phyloP scores from a whole-genome alignment of 2,888 invertebrate genomes.

The Nephrotoma flavescens region DNA sequence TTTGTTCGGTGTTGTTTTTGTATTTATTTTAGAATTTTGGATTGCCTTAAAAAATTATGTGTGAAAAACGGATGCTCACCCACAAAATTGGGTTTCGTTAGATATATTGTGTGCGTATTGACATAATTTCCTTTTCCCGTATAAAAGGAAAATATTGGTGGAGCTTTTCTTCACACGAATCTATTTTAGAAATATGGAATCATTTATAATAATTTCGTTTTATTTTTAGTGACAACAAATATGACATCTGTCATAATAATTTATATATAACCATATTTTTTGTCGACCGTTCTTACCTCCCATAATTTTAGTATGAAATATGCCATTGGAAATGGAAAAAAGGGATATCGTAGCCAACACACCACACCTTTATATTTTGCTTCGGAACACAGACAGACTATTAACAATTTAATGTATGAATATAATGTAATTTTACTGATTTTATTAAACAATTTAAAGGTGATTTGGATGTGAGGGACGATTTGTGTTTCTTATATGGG shows the following conservation, averaged over 20 bases:
- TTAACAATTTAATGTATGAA: not conserved
- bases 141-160: not conserved
- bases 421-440: not conserved
- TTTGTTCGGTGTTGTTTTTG: not conserved
- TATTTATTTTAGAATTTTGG: not conserved
- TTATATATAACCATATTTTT: not conserved
- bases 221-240: not conserved
- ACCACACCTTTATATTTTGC: not conserved
- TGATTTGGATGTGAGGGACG: not conserved
- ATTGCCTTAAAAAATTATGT: not conserved
- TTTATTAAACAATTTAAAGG: not conserved
- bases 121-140: not conserved
- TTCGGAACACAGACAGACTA: not conserved
- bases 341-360: not conserved
- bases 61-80: not conserved
- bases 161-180: not conserved
- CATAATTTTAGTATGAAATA: not conserved
- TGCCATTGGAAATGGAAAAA: not conserved
- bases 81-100: not conserved
- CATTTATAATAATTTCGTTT: not conserved
- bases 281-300: not conserved
- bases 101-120: not conserved
- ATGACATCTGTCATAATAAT: not conserved
- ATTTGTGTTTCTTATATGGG: not conserved
- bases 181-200: not conserved